These are phyloP conservation scores for Leistus spinibarbis DNA, from an alignment of 2,888 invertebrate genomes.

Conservation along the genomic window DNA sequence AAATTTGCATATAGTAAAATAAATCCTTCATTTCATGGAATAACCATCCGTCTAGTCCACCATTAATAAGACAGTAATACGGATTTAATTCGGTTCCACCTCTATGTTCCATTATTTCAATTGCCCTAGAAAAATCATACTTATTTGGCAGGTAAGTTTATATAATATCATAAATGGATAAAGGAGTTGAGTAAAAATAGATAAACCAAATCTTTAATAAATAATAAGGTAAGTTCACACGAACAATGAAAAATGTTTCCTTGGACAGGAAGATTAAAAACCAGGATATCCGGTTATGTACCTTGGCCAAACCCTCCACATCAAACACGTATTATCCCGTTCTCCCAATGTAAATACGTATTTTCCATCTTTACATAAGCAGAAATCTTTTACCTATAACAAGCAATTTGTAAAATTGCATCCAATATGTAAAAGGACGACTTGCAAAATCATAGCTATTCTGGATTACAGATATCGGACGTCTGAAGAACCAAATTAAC, in stretches of 20 bases:
- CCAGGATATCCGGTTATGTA: no score
- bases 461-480: no score
- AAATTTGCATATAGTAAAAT: constrained; percentile 78
- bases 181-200: not conserved
- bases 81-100: constrained; percentile 68
- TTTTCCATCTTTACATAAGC: constrained; percentile 58
- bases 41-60: constrained; percentile 72
- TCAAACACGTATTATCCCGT: constrained; percentile 60
- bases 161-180: not conserved
- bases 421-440: no score
- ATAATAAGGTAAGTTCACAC: no score
- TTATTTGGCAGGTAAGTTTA: no score
- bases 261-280: no score
- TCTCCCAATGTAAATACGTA: constrained; percentile 64
- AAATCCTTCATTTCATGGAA: constrained; percentile 74
- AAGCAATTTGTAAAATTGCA: constrained; percentile 1
- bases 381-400: constrained; percentile 54
- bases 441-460: no score
- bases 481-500: no score
- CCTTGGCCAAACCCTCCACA: constrained; percentile 64
- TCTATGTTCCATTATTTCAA: constrained; percentile 58
- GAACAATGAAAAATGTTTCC: no score
- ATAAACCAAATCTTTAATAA: not conserved
- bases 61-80: constrained; percentile 73
- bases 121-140: constrained; percentile 55